Percentiles rank a stretch among this genome's conserved stretches.
Evolutionary conservation across 2,113 vertebrate species (phyloP).

Genomic region (Myotis davidii): DNA sequence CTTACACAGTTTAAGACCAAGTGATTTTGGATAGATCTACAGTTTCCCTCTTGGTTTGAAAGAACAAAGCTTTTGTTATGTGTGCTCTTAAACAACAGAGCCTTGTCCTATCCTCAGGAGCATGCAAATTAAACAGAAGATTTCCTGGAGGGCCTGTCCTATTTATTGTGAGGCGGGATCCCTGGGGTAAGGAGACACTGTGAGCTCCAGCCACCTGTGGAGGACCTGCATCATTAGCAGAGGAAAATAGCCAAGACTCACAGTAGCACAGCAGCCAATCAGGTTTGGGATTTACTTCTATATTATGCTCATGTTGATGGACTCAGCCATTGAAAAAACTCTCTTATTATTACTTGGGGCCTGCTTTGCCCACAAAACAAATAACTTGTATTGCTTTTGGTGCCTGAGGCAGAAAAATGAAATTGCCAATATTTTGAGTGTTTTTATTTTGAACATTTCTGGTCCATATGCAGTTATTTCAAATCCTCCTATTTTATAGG

Average conservation of each 20-base stretch:
- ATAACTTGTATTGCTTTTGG: not conserved
- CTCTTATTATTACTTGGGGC: not conserved
- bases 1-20: slow-evolving; percentile 20
- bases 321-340: not conserved
- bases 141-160: slow-evolving; percentile 31
- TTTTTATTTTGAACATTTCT: slow-evolving; percentile 23
- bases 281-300: not conserved
- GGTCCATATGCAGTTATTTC: not conserved
- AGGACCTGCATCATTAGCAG: not conserved
- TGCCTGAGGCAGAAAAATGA: not conserved
- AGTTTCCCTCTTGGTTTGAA: slow-evolving; percentile 55
- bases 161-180: slow-evolving; percentile 8
- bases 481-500: not conserved
- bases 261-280: not conserved
- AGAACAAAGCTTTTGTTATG: slow-evolving; percentile 71
- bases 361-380: slow-evolving; percentile 18
- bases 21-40: slow-evolving; percentile 40
- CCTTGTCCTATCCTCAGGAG: slow-evolving; percentile 64
- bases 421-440: not conserved
- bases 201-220: slow-evolving; percentile 37
- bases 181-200: slow-evolving; percentile 12
- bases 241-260: not conserved
- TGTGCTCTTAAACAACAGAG: slow-evolving; percentile 62
- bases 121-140: slow-evolving; percentile 54
- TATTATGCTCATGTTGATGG: not conserved